Evolutionary conservation across 2,113 vertebrate genomes (phyloP).

Genomic region (Octodon degus): DNA sequence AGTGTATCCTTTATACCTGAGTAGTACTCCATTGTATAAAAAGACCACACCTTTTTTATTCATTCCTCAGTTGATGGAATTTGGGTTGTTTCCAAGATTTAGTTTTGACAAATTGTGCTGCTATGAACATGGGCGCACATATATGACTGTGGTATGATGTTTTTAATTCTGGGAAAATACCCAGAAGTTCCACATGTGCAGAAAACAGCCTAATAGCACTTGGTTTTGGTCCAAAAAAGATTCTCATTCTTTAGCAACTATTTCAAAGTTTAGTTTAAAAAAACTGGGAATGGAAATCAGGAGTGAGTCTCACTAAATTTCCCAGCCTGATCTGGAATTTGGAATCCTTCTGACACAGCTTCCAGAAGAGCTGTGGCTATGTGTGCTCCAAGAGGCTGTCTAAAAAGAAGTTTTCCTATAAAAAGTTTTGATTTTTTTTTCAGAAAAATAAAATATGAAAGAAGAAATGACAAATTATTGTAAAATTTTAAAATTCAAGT

Average conservation of each 20-base stretch:
- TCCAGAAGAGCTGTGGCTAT: not conserved
- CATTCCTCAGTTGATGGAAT: no score
- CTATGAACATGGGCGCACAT: no score
- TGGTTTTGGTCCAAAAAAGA: not conserved
- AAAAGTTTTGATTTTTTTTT: not conserved
- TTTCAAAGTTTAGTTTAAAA: not conserved
- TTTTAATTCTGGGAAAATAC: no score
- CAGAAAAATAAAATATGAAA: not conserved
- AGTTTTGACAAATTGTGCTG: no score
- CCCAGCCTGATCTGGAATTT: not conserved
- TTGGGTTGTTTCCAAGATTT: no score
- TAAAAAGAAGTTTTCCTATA: not conserved
- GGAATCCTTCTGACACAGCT: not conserved
- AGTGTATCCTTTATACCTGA: no score
- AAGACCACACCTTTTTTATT: no score
- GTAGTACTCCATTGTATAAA: no score
- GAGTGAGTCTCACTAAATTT: not conserved
- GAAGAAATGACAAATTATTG: not conserved
- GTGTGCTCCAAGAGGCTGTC: not conserved
- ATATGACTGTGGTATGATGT: no score
- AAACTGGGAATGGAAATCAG: not conserved
- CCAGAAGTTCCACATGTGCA: not conserved
- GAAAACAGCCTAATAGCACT: not conserved
- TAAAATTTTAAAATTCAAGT: not conserved
- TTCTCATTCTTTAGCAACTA: not conserved